These are phyloP conservation scores for Fistularia commersonii DNA, from an alignment of 2,797 vertebrate genomes.

Conservation along the genomic window DNA sequence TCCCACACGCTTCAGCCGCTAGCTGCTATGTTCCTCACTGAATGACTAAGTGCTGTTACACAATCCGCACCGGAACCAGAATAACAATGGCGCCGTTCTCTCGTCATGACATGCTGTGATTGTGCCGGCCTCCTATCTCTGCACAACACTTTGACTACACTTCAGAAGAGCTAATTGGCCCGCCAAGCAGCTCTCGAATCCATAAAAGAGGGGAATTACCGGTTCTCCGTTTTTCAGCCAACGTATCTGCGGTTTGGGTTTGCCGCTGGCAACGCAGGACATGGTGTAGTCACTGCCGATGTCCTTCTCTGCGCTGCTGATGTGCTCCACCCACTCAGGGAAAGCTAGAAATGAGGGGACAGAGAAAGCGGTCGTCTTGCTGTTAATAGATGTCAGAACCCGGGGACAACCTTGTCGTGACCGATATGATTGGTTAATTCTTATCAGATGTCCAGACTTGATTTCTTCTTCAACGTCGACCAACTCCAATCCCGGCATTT, in stretches of 20 bases:
- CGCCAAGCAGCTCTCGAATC: not conserved
- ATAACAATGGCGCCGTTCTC: slow-evolving; percentile 49
- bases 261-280: slow-evolving; percentile 88
- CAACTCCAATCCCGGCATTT: no score
- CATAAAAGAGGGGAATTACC: slow-evolving; percentile 62
- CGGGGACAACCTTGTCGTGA: no score
- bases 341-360: slow-evolving; percentile 71
- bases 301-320: slow-evolving; percentile 87
- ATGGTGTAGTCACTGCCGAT: slow-evolving; percentile 86
- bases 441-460: no score
- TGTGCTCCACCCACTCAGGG: slow-evolving; percentile 91
- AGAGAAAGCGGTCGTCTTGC: not conserved
- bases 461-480: no score
- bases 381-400: no score
- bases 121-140: slow-evolving; percentile 47
- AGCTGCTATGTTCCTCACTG: slow-evolving; percentile 34
- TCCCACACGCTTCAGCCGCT: slow-evolving; percentile 33
- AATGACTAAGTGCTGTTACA: slow-evolving; percentile 42
- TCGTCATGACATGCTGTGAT: slow-evolving; percentile 27
- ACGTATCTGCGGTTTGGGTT: slow-evolving; percentile 84
- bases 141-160: slow-evolving; percentile 9
- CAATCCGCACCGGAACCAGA: slow-evolving; percentile 40
- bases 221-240: slow-evolving; percentile 88
- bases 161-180: slow-evolving; percentile 7
- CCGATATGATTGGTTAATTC: no score